Evolutionary conservation across 2,797 vertebrate species (phyloP).

Genomic region (Argentina silus): DNA sequence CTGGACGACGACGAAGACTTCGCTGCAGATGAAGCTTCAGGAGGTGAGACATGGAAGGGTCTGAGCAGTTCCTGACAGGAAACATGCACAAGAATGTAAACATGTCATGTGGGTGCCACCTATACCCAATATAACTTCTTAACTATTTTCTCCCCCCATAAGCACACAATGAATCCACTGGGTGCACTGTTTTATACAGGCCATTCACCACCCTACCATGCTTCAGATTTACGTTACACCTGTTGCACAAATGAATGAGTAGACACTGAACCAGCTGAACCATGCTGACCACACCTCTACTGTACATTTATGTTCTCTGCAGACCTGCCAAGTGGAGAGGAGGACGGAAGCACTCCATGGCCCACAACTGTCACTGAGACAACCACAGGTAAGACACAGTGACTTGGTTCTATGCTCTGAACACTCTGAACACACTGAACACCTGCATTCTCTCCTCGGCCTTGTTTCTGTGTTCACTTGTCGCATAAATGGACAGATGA

Average conservation of each 20-base stretch:
- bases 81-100: not conserved
- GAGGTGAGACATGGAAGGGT: conserved; percentile 65
- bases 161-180: not conserved
- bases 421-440: not conserved
- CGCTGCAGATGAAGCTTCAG: conserved; percentile 75
- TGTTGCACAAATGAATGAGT: conserved; percentile 10
- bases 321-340: conserved; percentile 79
- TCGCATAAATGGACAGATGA: not conserved
- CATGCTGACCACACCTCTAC: conserved; percentile 5
- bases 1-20: conserved; percentile 82
- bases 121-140: not conserved
- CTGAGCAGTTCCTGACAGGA: not conserved
- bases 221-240: conserved; percentile 4
- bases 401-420: not conserved
- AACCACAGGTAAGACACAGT: conserved; percentile 69
- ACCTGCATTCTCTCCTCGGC: not conserved
- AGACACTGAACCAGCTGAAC: not conserved
- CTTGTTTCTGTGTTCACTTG: too few species aligned
- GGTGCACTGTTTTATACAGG: not conserved
- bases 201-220: not conserved
- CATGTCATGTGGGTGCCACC: not conserved
- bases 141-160: not conserved
- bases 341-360: conserved; percentile 78
- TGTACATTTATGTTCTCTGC: conserved; percentile 26
- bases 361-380: conserved; percentile 25